Base-by-base conservation (phyloP, 2,113 vertebrate species). In the Hippoglossus stenolepis region DNA sequence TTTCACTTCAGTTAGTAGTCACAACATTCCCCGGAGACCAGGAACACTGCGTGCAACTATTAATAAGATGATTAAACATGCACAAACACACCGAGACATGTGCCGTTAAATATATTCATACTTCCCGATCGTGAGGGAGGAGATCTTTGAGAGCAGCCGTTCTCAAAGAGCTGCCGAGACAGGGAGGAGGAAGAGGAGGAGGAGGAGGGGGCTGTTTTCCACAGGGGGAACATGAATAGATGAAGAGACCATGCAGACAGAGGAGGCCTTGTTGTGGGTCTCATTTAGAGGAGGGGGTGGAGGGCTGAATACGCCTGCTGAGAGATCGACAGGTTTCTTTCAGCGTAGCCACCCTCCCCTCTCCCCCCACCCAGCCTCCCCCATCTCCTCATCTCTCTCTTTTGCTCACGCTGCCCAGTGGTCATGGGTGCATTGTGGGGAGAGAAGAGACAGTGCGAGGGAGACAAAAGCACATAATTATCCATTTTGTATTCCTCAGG, bases 281-380 rank as follows among this genome's bases (percentile, higher is more conserved):
- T 93, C 87, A 92, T 92, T 90, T 86, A 77, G 91, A 77, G 67
- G 67, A 79, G 64, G 85, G 76, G 79, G 73, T 74, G 75, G 75
- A 59, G 71, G 86, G 84, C 78, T 82, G 85, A 88, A 90, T 90
- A 85, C 79, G 89, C 92, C 91, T 93, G 91, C 93, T 93, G 93
- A 93, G 93, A 93, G 93, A 95, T 92, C 75, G 93, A 95, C 94
- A 94, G 91, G 85, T 92, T 93, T 93, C 92, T 94, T 92, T 94
- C 90, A 92, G 88, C 75, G 18, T 68, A 92, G 84, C 91, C 85
- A 86, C 64, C 84, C 85, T 71, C 73, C 58, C 56, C 58, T 57
- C 81, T 60, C 67, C 35, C n/a, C n/a, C 53, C 26, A 11, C 60
- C 60, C 21, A 26, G 31, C 12, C 62, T 6, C 61, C 70, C 70